These are phyloP conservation scores for Drosophila fuyamai DNA, from an alignment of 1,140 invertebrate genomes.

Conservation along the genomic window DNA sequence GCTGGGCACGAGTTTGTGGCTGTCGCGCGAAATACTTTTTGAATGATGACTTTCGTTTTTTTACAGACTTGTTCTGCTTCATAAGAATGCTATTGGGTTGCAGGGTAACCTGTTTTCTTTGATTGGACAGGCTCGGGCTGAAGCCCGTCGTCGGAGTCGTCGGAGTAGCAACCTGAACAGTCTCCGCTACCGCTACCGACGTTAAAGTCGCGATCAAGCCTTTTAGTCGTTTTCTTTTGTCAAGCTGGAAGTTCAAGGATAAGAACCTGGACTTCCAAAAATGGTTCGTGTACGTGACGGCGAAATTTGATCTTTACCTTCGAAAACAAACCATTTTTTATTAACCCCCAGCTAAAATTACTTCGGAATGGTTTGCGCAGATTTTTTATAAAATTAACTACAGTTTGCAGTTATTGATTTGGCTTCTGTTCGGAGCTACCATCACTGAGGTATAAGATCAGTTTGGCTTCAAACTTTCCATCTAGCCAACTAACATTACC, in stretches of 20 bases:
- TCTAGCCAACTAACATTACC: too few species aligned
- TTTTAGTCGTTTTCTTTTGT: conserved; percentile 59
- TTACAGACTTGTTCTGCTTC: conserved; percentile 38
- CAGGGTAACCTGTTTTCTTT: conserved; percentile 69
- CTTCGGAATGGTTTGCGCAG: conserved; percentile 35
- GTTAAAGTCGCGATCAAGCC: conserved; percentile 39
- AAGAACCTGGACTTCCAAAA: conserved; percentile 47
- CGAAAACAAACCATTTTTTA: conserved; percentile 55
- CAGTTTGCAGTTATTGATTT: conserved; percentile 58
- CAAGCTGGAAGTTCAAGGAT: conserved; percentile 78
- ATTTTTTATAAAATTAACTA: conserved; percentile 37
- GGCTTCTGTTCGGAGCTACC: conserved; percentile 41
- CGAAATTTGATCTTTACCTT: conserved; percentile 60
- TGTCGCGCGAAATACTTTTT: conserved; percentile 52
- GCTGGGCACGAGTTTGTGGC: conserved; percentile 39
- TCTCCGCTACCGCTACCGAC: conserved; percentile 24
- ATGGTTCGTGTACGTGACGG: conserved; percentile 46
- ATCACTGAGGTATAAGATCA: conserved; percentile 2
- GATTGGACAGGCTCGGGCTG: conserved; percentile 23
- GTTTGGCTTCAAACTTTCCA: background rate
- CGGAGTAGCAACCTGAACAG: conserved; percentile 41
- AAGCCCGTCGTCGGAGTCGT: background rate
- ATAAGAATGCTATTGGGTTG: conserved; percentile 41
- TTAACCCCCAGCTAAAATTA: conserved; percentile 59
- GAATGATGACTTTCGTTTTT: conserved; percentile 66